Conservation (phyloP, 2,113 vertebrate genomes). For the Ptilonorhynchus violaceus region DNA sequence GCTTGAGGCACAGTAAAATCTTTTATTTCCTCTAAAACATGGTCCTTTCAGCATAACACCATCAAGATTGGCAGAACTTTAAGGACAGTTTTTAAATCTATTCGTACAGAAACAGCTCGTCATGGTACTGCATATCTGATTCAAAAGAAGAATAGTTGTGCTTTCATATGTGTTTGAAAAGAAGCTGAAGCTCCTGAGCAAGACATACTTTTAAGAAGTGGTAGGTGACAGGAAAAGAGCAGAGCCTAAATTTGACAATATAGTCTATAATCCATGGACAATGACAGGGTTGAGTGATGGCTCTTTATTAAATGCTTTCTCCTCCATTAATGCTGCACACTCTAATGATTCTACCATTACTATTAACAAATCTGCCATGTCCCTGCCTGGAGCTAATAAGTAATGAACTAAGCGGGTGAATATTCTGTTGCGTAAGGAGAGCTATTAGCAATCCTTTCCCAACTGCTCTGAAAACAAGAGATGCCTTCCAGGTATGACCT, state of each 20-base stretch:
- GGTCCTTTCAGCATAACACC: background rate
- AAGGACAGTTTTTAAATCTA: background rate
- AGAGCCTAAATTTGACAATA: background rate
- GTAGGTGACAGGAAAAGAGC: background rate
- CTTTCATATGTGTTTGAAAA: background rate
- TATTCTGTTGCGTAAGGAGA: conserved; percentile 63
- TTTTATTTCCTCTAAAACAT: background rate
- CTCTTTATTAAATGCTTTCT: conserved; percentile 67
- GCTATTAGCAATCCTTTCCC: conserved; percentile 62
- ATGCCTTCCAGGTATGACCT: conserved; percentile 63
- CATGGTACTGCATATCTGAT: background rate
- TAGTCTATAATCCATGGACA: background rate
- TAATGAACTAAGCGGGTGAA: conserved; percentile 69
- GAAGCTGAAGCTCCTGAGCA: background rate
- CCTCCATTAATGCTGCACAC: conserved; percentile 54
- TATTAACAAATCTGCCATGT: conserved; percentile 63
- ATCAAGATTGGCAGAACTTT: background rate
- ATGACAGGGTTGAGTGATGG: conserved; percentile 11
- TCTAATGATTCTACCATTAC: conserved; percentile 60
- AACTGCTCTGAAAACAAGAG: conserved; percentile 61
- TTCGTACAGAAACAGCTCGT: background rate
- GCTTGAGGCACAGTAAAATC: background rate
- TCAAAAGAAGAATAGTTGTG: background rate
- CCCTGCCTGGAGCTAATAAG: conserved; percentile 69
- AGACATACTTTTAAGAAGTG: background rate